phyloP scores from a whole-genome alignment of 2,113 vertebrate species.

The Otolemur garnettii region DNA sequence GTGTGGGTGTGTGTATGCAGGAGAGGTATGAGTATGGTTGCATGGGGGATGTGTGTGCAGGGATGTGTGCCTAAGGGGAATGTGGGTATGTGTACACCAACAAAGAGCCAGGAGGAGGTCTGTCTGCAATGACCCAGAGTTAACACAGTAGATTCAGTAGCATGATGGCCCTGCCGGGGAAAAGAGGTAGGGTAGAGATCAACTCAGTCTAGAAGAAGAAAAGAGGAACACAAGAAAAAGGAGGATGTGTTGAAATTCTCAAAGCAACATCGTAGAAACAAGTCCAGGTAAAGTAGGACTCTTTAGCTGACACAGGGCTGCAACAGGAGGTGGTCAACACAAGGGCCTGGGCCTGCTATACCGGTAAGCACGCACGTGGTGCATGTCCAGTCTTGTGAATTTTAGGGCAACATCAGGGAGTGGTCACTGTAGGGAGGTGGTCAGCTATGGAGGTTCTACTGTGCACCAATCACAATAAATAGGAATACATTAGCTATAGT shows the following conservation, averaged over 20 bases:
- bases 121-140: neutral
- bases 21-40: no score
- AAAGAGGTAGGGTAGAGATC: neutral
- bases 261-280: neutral
- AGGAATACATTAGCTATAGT: neutral
- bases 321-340: no score
- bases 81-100: neutral
- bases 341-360: no score
- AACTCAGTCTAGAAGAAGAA: neutral
- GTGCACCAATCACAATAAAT: neutral
- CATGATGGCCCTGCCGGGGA: neutral
- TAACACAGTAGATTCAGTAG: fast-evolving
- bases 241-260: neutral
- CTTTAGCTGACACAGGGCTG: no score
- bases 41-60: no score
- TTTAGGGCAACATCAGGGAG: no score
- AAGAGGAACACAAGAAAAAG: neutral
- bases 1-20: no score
- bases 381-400: no score
- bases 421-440: no score
- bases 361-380: no score
- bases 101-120: neutral
- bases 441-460: no score
- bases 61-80: no score
- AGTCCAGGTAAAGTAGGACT: neutral